A percentile compares a stretch with the other conserved stretches of the same genome.
Evolutionary conservation across 1,140 invertebrate species (phyloP).

Genomic region (Plodia interpunctella): DNA sequence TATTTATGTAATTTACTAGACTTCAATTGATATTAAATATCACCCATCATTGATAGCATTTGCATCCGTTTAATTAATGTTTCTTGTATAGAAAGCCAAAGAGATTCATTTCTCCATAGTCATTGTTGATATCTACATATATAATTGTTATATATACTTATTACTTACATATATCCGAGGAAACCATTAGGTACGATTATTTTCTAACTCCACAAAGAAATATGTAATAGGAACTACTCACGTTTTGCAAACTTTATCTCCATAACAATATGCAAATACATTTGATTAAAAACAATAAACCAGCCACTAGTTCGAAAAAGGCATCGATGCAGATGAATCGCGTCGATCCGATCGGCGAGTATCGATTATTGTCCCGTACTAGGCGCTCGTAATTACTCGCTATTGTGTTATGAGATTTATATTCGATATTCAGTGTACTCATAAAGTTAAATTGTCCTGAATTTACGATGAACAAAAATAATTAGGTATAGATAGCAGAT

Average conservation of each 20-base stretch:
- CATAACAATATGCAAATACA: constrained; percentile 47
- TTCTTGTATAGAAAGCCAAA: no score
- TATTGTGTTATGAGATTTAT: constrained; percentile 64
- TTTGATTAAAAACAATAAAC: constrained; percentile 66
- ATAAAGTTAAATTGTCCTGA: constrained; percentile 6
- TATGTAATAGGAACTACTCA: not conserved
- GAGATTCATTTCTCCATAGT: no score
- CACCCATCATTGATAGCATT: no score
- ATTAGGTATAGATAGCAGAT: constrained; percentile 9
- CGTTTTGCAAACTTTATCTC: no score
- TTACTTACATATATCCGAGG: no score
- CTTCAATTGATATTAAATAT: no score
- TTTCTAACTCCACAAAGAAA: not conserved
- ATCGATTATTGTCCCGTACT: constrained; percentile 66
- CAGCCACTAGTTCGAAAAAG: constrained; percentile 51
- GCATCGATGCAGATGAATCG: constrained; percentile 44
- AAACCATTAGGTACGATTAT: not conserved
- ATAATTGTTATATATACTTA: no score
- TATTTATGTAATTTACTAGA: no score
- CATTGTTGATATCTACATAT: no score
- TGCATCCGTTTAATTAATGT: no score
- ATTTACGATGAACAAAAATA: constrained; percentile 14
- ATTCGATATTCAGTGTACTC: constrained; percentile 2
- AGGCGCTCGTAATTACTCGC: constrained; percentile 63
- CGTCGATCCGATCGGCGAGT: constrained; percentile 37